Evolutionary conservation across 2,113 vertebrate genomes (phyloP), one percentile per base, ranked within the genome.

Genomic region (Pygoscelis antarcticus): DNA sequence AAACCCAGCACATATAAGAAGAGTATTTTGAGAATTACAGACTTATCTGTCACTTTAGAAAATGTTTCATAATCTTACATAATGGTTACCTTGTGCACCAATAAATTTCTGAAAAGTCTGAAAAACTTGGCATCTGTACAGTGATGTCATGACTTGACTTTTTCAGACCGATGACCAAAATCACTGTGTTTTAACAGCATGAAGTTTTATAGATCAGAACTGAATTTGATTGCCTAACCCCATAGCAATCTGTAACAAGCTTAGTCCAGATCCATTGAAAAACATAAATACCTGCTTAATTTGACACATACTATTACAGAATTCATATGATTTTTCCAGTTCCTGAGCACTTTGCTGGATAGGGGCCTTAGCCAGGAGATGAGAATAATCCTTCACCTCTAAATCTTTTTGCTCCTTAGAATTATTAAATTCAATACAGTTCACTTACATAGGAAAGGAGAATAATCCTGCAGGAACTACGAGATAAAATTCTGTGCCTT

Each of bases 351-450:
- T 95, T 91, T 86, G 29, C 54, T 93, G 58, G 74, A 42, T 36
- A 93, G 47, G 7, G 21, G 8, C 26, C 42, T 91, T 92, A 80
- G 42, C 12, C 30, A 83, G 27, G 40, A 76, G 88, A 75, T 87
- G 69, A 82, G 46, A 95, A 75, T 84, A 92, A 91, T 74, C 70
- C 80, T 87, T 95, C 54, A 80, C 65, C n/a, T 95, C 40, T 89
- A 87, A 93, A 96, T 80, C 74, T 87, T 79, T 83, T 74, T 89
- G 10, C 77, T 95, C 25, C 17, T 19, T 86, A 42, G 23, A 58
- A 40, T 94, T 93, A 58, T 20, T 83, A 85, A 89, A 89, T 62
- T 96, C 77, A 82, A 55, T 94, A 51, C 19, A 64, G 47, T 89
- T 89, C 64, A 83, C 49, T 94, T 91, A 71, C 19, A 54, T 30